phyloP scores from a whole-genome alignment of 1,140 invertebrate genomes.

The Metaphire vulgaris region DNA sequence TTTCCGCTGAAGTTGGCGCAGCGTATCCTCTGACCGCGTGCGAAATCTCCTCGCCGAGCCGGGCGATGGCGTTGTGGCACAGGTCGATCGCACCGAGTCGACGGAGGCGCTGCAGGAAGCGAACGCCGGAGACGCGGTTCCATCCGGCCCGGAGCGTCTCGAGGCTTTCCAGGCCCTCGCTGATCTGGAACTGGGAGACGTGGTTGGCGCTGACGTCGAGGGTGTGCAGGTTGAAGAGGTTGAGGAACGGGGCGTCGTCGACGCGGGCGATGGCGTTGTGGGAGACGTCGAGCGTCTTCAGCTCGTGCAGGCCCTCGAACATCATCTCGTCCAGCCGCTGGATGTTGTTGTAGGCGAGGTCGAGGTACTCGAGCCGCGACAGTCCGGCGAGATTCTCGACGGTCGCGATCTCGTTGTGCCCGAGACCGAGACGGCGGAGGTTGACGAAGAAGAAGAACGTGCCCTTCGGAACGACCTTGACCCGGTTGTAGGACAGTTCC shows the following conservation, averaged over 20 bases:
- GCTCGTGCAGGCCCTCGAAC: slow-evolving; percentile 21
- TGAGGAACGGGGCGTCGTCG: slow-evolving; percentile 15
- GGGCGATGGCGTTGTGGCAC: slow-evolving; percentile 35
- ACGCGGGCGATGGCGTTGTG: slow-evolving; percentile 20
- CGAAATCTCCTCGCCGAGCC: slow-evolving; percentile 35
- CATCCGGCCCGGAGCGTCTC: neutral
- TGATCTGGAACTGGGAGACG: neutral
- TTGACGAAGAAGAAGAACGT: slow-evolving; percentile 24
- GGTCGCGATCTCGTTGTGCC: slow-evolving; percentile 34
- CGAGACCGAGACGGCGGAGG: slow-evolving; percentile 35
- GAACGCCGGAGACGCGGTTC: slow-evolving; percentile 13
- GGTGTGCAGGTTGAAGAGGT: slow-evolving; percentile 9
- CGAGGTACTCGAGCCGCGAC: slow-evolving; percentile 31
- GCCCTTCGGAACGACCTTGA: slow-evolving; percentile 18
- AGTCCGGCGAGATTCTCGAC: slow-evolving; percentile 32
- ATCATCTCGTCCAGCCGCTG: slow-evolving; percentile 22
- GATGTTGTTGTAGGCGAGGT: slow-evolving; percentile 36
- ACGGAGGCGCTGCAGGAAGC: slow-evolving; percentile 28
- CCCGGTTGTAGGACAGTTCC: slow-evolving; percentile 20
- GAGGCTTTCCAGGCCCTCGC: slow-evolving; percentile 17
- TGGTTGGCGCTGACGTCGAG: slow-evolving; percentile 19
- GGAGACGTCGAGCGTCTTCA: slow-evolving; percentile 20
- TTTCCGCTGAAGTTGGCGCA: slow-evolving; percentile 40
- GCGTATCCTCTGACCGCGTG: slow-evolving; percentile 31
- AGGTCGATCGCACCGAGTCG: slow-evolving; percentile 34